These are phyloP conservation scores for Argynnis bischoffii DNA, from an alignment of 2,888 invertebrate genomes.

Conservation along the genomic window DNA sequence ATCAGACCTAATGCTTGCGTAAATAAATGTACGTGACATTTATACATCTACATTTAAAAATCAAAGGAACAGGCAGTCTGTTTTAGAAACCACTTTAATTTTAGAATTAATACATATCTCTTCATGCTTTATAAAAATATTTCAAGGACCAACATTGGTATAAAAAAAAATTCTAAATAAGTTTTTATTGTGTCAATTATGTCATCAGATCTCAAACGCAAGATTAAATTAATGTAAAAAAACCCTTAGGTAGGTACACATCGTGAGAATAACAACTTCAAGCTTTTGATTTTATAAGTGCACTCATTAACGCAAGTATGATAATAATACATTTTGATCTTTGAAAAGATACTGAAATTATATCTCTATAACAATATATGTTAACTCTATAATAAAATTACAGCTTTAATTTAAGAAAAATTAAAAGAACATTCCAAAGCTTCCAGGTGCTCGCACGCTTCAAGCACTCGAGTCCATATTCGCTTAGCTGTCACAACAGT, in stretches of 20 bases:
- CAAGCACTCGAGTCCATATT: constrained; percentile 39
- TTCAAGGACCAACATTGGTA: too few relatives aligned
- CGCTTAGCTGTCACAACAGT: constrained; percentile 53
- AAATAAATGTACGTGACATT: constrained; percentile 34
- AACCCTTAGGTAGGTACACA: constrained; percentile 54
- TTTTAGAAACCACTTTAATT: constrained; percentile 1
- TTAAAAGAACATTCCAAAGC: too few relatives aligned
- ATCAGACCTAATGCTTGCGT: constrained; percentile 22
- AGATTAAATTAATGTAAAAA: constrained; percentile 59
- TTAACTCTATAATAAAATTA: too few relatives aligned
- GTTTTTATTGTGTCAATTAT: constrained; percentile 53
- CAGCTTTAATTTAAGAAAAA: too few relatives aligned
- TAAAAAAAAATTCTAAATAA: too few relatives aligned
- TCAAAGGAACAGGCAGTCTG: neutral
- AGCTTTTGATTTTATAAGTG: constrained; percentile 16
- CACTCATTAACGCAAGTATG: neutral
- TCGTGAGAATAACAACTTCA: constrained; percentile 47
- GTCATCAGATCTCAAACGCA: constrained; percentile 60
- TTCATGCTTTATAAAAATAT: neutral
- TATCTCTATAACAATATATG: too few relatives aligned
- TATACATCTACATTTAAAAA: constrained; percentile 7
- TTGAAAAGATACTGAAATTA: neutral
- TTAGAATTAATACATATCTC: neutral
- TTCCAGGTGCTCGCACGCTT: neutral
- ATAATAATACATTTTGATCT: neutral